Base-by-base conservation (phyloP, 2,113 vertebrate genomes). In the Diphyllodes magnificus region DNA sequence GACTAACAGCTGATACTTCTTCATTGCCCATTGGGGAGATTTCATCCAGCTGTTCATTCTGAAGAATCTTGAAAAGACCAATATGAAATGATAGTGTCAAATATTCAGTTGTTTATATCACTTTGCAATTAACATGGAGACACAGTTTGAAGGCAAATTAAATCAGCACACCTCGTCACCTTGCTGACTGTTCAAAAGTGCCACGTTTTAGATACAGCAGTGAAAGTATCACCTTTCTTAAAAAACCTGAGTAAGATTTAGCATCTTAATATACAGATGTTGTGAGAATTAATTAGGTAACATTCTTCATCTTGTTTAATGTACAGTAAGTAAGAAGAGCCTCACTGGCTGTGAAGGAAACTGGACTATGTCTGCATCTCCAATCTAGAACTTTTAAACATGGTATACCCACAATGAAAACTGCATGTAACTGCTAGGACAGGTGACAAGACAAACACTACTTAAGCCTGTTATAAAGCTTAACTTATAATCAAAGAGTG, bases 1-100 rank as follows among this genome's bases (percentile, higher is more conserved):
- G 99, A 94, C 99, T 99, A 95, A 99, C 99, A 33, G 99, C 98
- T 25, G 99, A 99, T 75, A 99, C 98, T 64, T 99, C 98, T 54
- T 99, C 98, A 19, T 97, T 97, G 97, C 98, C 98, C 97, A 98
- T 68, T 50, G 98, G 86, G 45, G 98, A 98, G n/a, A 98, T 95
- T 71, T 98, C 98, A 96, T 98, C 98, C 96, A 98, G 90, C 78
- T 98, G 98, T 17, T 99, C 98, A 82, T 99, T 98, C 97, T 99
- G 99, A 65, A 99, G 97, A 94, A 99, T 99, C 99, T 99, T 93
- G 40, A 93, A 93, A 96, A 95, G 50, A 88, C 6, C 69, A 96
- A 69, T 49, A 79, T 13, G 60, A 83, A 59, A 90, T 28, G 1
- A 82, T 11, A 25, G n/a, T 35, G 49, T 82, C 73, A 86, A 72